Evolutionary conservation across 2,888 invertebrate species (phyloP).

Genomic region (Parnassius glacialis): DNA sequence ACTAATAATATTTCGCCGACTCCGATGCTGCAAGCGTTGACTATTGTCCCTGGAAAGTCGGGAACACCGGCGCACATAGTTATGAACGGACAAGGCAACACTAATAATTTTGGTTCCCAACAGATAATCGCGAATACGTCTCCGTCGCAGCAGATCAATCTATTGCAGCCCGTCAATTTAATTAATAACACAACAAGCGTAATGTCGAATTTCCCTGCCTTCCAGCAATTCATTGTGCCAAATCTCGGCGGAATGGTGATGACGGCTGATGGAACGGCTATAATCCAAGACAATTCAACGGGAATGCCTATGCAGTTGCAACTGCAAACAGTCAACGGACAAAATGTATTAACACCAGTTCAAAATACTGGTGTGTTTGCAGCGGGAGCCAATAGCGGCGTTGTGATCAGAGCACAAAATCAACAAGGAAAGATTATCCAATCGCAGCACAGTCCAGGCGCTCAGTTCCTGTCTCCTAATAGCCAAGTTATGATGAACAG

Average conservation of each 20-base stretch:
- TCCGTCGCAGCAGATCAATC: slow-evolving; percentile 84
- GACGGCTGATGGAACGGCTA: slow-evolving; percentile 89
- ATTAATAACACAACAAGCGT: slow-evolving; percentile 85
- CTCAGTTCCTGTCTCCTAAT: slow-evolving; percentile 88
- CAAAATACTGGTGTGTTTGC: slow-evolving; percentile 84
- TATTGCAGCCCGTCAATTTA: slow-evolving; percentile 90
- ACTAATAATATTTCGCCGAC: slow-evolving; percentile 84
- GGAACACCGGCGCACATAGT: slow-evolving; percentile 87
- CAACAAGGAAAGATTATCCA: slow-evolving; percentile 86
- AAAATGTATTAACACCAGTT: slow-evolving; percentile 87
- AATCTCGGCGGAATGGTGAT: slow-evolving; percentile 91
- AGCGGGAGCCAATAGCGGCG: slow-evolving; percentile 85
- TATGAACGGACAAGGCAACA: slow-evolving; percentile 86
- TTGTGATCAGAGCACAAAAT: slow-evolving; percentile 89
- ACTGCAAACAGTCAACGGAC: slow-evolving; percentile 89
- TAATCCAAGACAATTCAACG: slow-evolving; percentile 86
- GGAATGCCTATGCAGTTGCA: slow-evolving; percentile 87
- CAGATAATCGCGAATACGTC: slow-evolving; percentile 84
- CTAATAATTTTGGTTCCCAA: slow-evolving; percentile 83
- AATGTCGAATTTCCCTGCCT: slow-evolving; percentile 88
- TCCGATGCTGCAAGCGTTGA: slow-evolving; percentile 87
- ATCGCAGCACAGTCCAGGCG: slow-evolving; percentile 84
- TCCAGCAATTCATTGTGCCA: slow-evolving; percentile 91
- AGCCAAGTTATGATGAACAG: slow-evolving; percentile 89
- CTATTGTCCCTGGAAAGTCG: slow-evolving; percentile 88